These are phyloP conservation scores for Theocolax elegans DNA, from an alignment of 1,140 invertebrate genomes.

Conservation along the genomic window DNA sequence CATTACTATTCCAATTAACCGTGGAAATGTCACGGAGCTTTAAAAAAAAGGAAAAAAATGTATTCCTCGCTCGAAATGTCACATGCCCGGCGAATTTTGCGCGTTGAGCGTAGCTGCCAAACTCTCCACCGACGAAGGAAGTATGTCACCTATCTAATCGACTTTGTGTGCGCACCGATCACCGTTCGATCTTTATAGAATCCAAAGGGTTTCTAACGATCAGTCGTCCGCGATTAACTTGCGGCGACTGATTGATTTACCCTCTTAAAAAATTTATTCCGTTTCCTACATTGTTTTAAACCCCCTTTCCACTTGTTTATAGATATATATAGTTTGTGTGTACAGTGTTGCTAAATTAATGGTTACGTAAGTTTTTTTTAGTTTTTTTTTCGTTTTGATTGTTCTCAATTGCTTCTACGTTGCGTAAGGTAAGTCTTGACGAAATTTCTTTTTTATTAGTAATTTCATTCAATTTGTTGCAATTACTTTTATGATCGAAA, in stretches of 20 bases:
- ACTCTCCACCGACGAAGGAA: not conserved
- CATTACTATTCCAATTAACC: too few species aligned
- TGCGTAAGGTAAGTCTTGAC: too few species aligned
- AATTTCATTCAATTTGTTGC: too few species aligned
- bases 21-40: not conserved
- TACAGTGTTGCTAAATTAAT: too few species aligned
- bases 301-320: too few species aligned
- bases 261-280: not conserved
- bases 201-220: slow-evolving; percentile 11
- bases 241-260: not conserved
- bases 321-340: too few species aligned
- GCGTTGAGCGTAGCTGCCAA: slow-evolving; percentile 12
- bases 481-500: too few species aligned
- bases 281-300: too few species aligned
- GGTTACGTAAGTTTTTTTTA: too few species aligned
- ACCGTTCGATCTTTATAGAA: not conserved
- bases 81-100: slow-evolving; percentile 19
- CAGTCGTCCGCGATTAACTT: slow-evolving; percentile 25
- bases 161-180: not conserved
- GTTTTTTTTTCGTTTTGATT: too few species aligned
- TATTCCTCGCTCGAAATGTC: not conserved
- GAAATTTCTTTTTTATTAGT: too few species aligned
- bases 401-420: too few species aligned
- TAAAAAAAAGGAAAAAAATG: not conserved
- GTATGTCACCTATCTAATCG: slow-evolving; percentile 3